Evolutionary conservation across 2,113 vertebrate genomes (phyloP).

Genomic region (Actinemys pallida): DNA sequence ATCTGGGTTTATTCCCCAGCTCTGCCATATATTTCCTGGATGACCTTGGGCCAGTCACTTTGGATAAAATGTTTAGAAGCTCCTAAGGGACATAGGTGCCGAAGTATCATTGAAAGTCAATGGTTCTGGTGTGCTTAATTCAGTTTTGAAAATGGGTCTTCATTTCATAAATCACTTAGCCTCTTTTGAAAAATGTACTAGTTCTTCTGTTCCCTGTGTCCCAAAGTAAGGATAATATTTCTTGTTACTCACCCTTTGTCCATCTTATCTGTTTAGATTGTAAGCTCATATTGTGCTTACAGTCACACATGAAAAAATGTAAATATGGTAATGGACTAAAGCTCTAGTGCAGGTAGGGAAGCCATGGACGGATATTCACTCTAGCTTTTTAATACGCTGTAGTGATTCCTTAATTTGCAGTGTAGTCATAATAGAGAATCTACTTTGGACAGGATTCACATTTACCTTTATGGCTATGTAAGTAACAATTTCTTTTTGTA

Average conservation of each 20-base stretch:
- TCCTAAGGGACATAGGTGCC: neutral
- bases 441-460: constrained; percentile 59
- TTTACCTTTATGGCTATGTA: constrained; percentile 52
- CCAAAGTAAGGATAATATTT: constrained; percentile 37
- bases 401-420: constrained; percentile 5
- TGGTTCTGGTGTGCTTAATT: neutral
- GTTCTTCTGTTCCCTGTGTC: constrained; percentile 30
- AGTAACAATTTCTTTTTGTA: neutral
- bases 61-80: constrained; percentile 48
- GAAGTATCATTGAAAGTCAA: neutral
- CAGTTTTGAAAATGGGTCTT: neutral
- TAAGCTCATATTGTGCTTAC: neutral
- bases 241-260: constrained; percentile 27
- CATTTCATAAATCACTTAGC: constrained; percentile 36
- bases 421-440: constrained; percentile 51
- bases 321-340: constrained; percentile 63
- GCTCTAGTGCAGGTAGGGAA: constrained; percentile 2
- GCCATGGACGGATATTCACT: constrained; percentile 35
- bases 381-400: constrained; percentile 42
- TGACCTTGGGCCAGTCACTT: constrained; percentile 45
- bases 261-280: neutral
- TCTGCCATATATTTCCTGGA: constrained; percentile 66
- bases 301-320: constrained; percentile 27
- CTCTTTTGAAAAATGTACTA: constrained; percentile 21
- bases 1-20: constrained; percentile 71